Base-by-base conservation (phyloP, 2,888 invertebrate species). In the Rhamphomyia laevipes region DNA sequence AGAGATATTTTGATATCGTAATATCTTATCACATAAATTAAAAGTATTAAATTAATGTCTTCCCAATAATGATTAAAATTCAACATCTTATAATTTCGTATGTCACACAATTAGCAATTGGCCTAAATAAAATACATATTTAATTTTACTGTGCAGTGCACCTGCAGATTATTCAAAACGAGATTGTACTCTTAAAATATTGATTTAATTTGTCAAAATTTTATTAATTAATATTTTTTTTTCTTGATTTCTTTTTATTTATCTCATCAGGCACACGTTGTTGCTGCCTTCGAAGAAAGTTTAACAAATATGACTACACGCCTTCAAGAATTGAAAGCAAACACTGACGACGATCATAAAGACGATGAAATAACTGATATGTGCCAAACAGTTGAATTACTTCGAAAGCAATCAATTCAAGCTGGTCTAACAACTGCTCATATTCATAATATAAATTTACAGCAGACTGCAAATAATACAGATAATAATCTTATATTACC, bases 261-360 rank as follows among this genome's bases (percentile, higher is more conserved):
- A 21, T 41, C n/a, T 16, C 21, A 21, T 64, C 77, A 96, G 95
- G 94, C 94, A 53, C 95, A 96, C 73, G 94, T 99, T 58, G 96
- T 97, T 54, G 89, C 95, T 49, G 94, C 96, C 21, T 97, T 97
- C 72, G 96, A 99, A 70, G 94, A 95, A 73, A 93, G 92, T 58
- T 75, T 99, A 59, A 86, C 93, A 47, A 94, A 92, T 66, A 95
- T 99, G 94, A 95, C 95, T 40, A 86, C 87, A 67, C 79, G 96
- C 56, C 77, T 99, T 51, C 95, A 96, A 66, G 88, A 91, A 63
- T 78, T 97, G 51, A 95, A 94, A 44, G 84, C 89, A 47, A 93
- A 91, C 41, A 87, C 94, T 47, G 23, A 88, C 51, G 94, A 96
- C 51, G 94, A 96, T 73, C 87, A 91, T 72, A 74, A 94, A 87